Evolutionary conservation across 1,140 invertebrate genomes (phyloP), one percentile per base, ranked within the genome.

Genomic region (Drosophila takahashii): DNA sequence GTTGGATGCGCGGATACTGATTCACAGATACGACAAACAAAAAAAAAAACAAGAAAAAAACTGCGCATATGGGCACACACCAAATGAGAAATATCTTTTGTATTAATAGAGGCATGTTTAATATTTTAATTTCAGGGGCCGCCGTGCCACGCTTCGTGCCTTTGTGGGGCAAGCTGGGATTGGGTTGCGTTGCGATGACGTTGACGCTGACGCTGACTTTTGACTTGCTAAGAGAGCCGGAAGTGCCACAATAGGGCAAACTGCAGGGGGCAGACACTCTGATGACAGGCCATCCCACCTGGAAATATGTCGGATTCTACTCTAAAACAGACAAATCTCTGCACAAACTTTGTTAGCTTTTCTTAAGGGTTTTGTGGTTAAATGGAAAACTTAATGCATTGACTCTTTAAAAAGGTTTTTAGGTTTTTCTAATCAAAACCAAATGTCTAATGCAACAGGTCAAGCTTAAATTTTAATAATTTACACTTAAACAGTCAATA

Each of bases 81-180:
- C 37, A 56, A 42, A 64, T 34, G 32, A 10, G 16, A 10, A 50
- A 50, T 65, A 65, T 67, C 45, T 67, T 67, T 62, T 52, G 45
- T 16, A 57, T 45, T 61, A 57, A 37, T 37, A 53, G 64, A 26
- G 26, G 44, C 45, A 60, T 77, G 39, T 71, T 71, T 50, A 53
- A 44, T 53, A 77, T 77, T 77, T 57, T 70, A 71, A 71, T 71
- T 71, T 70, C 51, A 32, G 65, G 36, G 64, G 45, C 54, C 60
- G 29, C 26, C 52, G 8, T 62, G 58, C 45, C 51, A 77, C 65
- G 75, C 74, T 77, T 47, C 29, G 52, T 78, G 75, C 41, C 26
- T 60, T 72, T 70, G 16, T 44, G 56, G 52, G 67, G 44, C 71
- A 76, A 53, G 58, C 73, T 52, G 45, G 45, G 72, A 58, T 58